Evolutionary conservation across 2,113 vertebrate genomes (phyloP).

Genomic region (Pteruthius melanotis): DNA sequence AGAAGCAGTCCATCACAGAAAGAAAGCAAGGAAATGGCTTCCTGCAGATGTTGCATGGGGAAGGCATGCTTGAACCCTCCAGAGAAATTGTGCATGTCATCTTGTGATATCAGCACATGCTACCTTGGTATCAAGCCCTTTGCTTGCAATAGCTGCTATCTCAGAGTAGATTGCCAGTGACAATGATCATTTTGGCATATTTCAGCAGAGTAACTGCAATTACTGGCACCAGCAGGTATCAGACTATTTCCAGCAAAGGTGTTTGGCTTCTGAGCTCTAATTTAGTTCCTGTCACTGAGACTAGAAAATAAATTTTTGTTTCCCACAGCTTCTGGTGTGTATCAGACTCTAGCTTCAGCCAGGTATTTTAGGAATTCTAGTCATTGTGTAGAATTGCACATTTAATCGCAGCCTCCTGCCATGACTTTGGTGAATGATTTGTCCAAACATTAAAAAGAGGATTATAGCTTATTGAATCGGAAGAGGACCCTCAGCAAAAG

Average conservation of each 20-base stretch:
- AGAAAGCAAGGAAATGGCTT: not conserved
- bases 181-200: not conserved
- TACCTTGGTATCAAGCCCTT: not conserved
- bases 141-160: not conserved
- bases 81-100: not conserved
- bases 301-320: not conserved
- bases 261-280: not conserved
- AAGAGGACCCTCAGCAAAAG: not conserved
- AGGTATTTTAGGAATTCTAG: not conserved
- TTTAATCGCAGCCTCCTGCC: not conserved
- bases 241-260: not conserved
- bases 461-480: not conserved
- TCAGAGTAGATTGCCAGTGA: not conserved
- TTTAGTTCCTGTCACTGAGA: not conserved
- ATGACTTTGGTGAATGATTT: not conserved
- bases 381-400: not conserved
- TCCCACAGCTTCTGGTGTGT: not conserved
- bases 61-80: not conserved
- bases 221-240: not conserved
- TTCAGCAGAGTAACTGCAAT: conserved; percentile 5
- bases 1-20: not conserved
- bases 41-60: not conserved
- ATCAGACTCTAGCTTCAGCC: not conserved
- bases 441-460: not conserved
- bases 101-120: not conserved